These are phyloP conservation scores for Cataglyphis hispanica DNA, from an alignment of 1,140 invertebrate species.

Conservation along the genomic window DNA sequence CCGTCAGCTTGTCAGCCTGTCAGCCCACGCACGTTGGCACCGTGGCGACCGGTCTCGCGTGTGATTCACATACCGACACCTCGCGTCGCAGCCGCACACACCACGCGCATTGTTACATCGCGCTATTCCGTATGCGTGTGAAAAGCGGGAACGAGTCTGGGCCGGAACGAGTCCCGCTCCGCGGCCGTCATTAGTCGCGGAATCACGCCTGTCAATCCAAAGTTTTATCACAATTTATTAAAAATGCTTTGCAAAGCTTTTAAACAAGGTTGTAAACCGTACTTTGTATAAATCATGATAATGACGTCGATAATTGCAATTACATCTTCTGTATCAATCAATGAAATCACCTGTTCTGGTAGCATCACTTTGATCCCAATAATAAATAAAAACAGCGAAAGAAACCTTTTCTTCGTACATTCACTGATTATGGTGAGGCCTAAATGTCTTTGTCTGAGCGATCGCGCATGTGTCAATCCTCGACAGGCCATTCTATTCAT, in stretches of 20 bases:
- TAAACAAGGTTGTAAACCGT: neutral
- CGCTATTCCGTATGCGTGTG: conserved; percentile 55
- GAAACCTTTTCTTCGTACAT: neutral
- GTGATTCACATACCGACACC: conserved; percentile 78
- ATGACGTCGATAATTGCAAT: conserved; percentile 39
- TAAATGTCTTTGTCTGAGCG: conserved; percentile 32
- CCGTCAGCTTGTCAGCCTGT: conserved; percentile 85
- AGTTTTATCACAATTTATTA: conserved; percentile 60
- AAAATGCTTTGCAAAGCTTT: conserved; percentile 3
- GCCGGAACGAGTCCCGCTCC: conserved; percentile 41
- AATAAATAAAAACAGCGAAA: neutral
- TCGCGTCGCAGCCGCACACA: conserved; percentile 60
- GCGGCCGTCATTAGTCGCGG: conserved; percentile 71
- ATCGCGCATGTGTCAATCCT: conserved; percentile 39
- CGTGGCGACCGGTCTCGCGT: conserved; percentile 59
- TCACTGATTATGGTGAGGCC: neutral
- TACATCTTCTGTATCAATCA: conserved; percentile 2
- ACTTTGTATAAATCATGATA: conserved; percentile 11
- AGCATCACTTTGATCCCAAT: conserved; percentile 1
- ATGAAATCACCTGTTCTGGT: conserved; percentile 34
- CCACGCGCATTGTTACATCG: conserved; percentile 62
- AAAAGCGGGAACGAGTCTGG: neutral
- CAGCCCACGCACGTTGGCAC: conserved; percentile 85
- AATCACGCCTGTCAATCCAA: conserved; percentile 62
- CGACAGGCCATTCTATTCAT: conserved; percentile 22